Evolutionary conservation across 2,888 invertebrate species (phyloP), one percentile per base, ranked within the genome.

Genomic region (Leptothorax acervorum): DNA sequence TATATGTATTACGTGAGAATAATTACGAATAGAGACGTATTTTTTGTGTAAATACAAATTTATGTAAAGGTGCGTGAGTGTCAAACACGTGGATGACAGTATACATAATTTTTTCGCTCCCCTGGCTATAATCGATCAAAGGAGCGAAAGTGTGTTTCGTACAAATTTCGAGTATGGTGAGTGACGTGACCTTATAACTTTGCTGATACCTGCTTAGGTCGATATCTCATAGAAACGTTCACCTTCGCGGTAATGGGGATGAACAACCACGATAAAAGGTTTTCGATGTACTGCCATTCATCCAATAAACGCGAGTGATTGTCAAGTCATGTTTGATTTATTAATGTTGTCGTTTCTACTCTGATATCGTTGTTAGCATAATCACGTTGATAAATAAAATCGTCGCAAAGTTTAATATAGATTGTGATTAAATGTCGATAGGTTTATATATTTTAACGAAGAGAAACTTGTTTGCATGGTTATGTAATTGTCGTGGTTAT

Each of bases 281-380:
- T 81, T 81, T 62, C 79, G 79, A 81, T 60, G 79, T 81, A 73
- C 48, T 55, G 71, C 48, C 48, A 62, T 51, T 81, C n/a, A 60
- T 60, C 60, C 48, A 81, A 62, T 73, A 73, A 73, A 79, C 48
- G 18, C 60, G 23, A 60, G 23, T 79, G 60, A 39, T 35, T 62
- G 79, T 51, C 12, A 2, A 35, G 12, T 48, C n/a, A 39, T 39
- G 39, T 73, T 68, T 45, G 78, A 73, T 81, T 81, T 73, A 81
- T 73, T 51, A 51, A 45, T 60, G 11, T 71, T 71, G 71, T 42
- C 23, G 15, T 15, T n/a, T 60, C n/a, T 60, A 35, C n/a, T 39
- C 15, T 48, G 12, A 71, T 79, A 18, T 57, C 0, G 3, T 28
- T 53, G 18, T 79, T 71, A 51, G 4, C 12, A 18, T 71, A 18